Base-by-base conservation (phyloP, 2,888 invertebrate species). In the Volucella inanis region DNA sequence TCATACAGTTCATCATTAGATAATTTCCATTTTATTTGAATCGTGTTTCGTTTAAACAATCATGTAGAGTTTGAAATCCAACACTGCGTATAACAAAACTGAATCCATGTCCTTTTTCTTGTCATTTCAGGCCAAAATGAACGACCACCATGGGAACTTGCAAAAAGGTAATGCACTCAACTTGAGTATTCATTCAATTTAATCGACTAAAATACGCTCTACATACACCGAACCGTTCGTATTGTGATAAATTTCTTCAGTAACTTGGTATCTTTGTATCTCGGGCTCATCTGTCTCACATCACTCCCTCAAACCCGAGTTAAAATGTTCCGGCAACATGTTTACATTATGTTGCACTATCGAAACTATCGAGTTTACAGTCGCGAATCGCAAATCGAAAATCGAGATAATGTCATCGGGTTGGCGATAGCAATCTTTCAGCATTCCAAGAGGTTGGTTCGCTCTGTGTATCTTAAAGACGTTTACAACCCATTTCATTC, bases 141-240 rank as follows among this genome's bases (percentile, higher is more conserved):
- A 91, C 84, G 92, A 92, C 88, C 92, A 92, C 88, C 92, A 92
- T 87, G 92, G 90, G 67, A 92, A 92, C 88, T 88, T 92, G 85
- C 92, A 92, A 88, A 92, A 92, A 91, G 92, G 92, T 92, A 89
- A 90, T 71, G 76, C 81, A 81, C 85, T 62, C 14, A 47, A 38
- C 50, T 67, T 71, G 57, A 57, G 43, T 72, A 71, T 45, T 18
- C 57, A 18, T 39, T 38, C 49, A 38, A 22, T 55, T 15, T 54
- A 11, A 52, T 57, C 68, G 65, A 45, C 55, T 38, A 31, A 31
- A 31, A 31, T 1, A 31, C 4, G 31, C 31, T 31, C 31, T 6
- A 31, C 31, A 31, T 15, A 68, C 68, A 68, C 54, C 59, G 47
- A 31, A 10, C 18, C 22, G 10, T 8, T 38, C 22, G 22, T 50